Evolutionary conservation across 2,888 invertebrate species (phyloP).

Genomic region (Ecliptopera silaceata): DNA sequence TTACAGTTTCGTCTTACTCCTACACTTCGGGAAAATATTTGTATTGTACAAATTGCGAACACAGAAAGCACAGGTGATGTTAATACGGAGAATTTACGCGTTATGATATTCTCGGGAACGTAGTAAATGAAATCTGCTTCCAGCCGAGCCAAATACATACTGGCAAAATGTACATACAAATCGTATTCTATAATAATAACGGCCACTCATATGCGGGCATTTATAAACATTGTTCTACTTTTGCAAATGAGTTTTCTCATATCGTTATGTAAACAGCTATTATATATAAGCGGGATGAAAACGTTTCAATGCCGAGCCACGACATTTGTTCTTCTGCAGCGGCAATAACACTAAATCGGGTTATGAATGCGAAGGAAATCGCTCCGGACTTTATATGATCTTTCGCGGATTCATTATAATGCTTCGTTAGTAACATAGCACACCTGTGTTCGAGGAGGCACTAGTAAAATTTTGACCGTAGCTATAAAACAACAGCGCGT

Average conservation of each 20-base stretch:
- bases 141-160: slow-evolving; percentile 26
- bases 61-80: slow-evolving; percentile 27
- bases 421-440: slow-evolving; percentile 29
- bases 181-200: slow-evolving; percentile 33
- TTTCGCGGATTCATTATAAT: slow-evolving; percentile 16
- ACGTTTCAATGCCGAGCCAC: slow-evolving; percentile 1
- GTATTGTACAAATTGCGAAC: slow-evolving; percentile 30
- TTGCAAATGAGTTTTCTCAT: slow-evolving; percentile 31
- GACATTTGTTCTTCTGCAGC: slow-evolving; percentile 1
- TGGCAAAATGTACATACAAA: slow-evolving; percentile 33
- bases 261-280: slow-evolving; percentile 4
- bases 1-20: slow-evolving; percentile 40
- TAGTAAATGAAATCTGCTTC: slow-evolving; percentile 28
- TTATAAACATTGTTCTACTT: slow-evolving; percentile 36
- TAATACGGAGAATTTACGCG: slow-evolving; percentile 32
- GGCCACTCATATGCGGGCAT: slow-evolving; percentile 32
- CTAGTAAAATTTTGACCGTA: slow-evolving; percentile 53
- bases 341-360: background rate
- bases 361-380: slow-evolving; percentile 2
- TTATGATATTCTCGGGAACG: slow-evolving; percentile 30
- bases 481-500: slow-evolving; percentile 61
- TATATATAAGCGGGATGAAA: background rate
- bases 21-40: slow-evolving; percentile 34
- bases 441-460: slow-evolving; percentile 51
- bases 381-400: slow-evolving; percentile 6